Percentiles rank a stretch among this genome's conserved stretches.
phyloP scores from a whole-genome alignment of 2,113 vertebrate species.

The Mirounga angustirostris region DNA sequence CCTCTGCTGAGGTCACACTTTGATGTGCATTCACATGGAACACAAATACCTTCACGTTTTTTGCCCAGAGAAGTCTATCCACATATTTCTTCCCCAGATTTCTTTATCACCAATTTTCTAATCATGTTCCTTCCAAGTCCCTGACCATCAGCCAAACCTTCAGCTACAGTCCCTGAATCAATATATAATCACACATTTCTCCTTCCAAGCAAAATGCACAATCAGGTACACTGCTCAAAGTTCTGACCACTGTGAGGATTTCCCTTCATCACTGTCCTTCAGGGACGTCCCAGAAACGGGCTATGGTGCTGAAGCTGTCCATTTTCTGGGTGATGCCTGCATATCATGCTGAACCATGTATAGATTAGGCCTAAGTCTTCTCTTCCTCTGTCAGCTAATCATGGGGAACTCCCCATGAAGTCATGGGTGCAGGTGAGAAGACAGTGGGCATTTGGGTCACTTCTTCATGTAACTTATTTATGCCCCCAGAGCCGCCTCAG shows the following conservation, averaged over 20 bases:
- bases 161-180: not conserved
- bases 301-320: not conserved
- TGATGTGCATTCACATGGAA: not conserved
- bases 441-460: not conserved
- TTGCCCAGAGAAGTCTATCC: not conserved
- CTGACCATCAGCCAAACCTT: not conserved
- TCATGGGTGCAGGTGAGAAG: not conserved
- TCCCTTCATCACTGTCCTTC: not conserved
- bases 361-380: not conserved
- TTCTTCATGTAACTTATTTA: not conserved
- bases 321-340: not conserved
- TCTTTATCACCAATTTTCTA: not conserved
- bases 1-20: not conserved
- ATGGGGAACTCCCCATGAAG: not conserved
- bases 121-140: not conserved
- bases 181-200: not conserved
- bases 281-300: not conserved
- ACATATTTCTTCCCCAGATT: not conserved
- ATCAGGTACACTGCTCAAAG: not conserved
- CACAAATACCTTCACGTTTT: not conserved
- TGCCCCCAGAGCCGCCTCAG: not conserved
- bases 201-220: not conserved
- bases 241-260: no score
- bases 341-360: not conserved
- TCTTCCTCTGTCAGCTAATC: not conserved